Conservation (phyloP, 30 jellyfish, hydroid and myxozoan species). For the Turritopsis rubra region DNA sequence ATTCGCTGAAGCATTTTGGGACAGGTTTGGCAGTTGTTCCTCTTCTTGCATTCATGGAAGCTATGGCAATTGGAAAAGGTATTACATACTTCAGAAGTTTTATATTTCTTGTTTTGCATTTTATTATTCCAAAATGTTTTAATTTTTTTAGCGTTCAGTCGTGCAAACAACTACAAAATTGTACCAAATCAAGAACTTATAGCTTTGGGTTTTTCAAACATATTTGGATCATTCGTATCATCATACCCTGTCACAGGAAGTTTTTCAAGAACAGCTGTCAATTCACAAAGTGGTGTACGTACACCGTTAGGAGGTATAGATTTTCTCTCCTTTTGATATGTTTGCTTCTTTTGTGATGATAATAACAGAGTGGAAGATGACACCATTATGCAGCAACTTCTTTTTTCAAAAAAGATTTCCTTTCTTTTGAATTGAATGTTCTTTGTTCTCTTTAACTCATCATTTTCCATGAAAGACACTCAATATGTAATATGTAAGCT, state of each 20-base stretch:
- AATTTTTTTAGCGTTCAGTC: slow-evolving; percentile 43
- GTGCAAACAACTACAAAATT: slow-evolving; percentile 45
- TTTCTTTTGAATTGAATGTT: no score
- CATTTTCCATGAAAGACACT: no score
- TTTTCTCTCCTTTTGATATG: neutral
- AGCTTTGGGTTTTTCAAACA: slow-evolving; percentile 72
- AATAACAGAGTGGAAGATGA: no score
- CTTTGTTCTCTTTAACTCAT: no score
- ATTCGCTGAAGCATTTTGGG: slow-evolving; percentile 32
- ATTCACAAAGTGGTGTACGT: slow-evolving; percentile 73
- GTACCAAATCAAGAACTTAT: slow-evolving; percentile 61
- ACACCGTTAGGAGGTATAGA: slow-evolving; percentile 60
- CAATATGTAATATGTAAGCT: no score
- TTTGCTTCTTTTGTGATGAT: no score
- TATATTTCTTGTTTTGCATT: neutral
- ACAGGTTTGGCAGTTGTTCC: slow-evolving; percentile 70
- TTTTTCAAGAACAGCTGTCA: slow-evolving; percentile 75
- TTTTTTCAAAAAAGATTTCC: neutral
- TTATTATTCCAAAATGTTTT: neutral
- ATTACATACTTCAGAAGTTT: neutral
- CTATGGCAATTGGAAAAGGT: slow-evolving; percentile 77
- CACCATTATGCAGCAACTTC: neutral
- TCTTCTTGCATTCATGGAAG: slow-evolving; percentile 66
- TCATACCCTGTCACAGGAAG: slow-evolving; percentile 78
- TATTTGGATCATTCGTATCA: slow-evolving; percentile 65